Evolutionary conservation across 2,888 invertebrate genomes (phyloP).

Genomic region (Oscheius sp.): DNA sequence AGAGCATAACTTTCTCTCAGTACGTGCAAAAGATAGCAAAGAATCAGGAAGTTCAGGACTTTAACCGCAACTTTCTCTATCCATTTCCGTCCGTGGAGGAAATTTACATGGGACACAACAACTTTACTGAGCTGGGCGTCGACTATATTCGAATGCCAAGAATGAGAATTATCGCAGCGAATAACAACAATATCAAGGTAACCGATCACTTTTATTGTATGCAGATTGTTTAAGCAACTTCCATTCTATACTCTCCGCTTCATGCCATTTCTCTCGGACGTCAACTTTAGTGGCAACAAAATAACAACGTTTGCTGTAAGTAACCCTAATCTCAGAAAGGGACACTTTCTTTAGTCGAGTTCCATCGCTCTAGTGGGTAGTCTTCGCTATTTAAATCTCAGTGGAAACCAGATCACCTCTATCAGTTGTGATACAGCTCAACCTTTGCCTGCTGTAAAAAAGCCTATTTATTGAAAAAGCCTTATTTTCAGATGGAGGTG

Average conservation of each 20-base stretch:
- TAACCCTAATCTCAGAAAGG: neutral
- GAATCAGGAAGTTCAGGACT: slow-evolving; percentile 5
- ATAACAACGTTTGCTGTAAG: slow-evolving; percentile 44
- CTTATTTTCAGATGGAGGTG: slow-evolving; percentile 38
- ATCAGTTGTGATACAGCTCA: slow-evolving; percentile 47
- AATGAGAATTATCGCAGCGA: slow-evolving; percentile 37
- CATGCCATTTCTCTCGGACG: slow-evolving; percentile 42
- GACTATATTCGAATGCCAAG: slow-evolving; percentile 47
- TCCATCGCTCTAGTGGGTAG: slow-evolving; percentile 43
- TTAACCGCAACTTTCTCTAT: slow-evolving; percentile 38
- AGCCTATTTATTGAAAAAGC: neutral
- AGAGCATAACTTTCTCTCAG: slow-evolving; percentile 20
- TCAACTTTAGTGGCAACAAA: slow-evolving; percentile 45
- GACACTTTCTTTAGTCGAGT: slow-evolving; percentile 43
- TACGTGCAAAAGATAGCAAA: neutral
- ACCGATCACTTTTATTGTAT: neutral
- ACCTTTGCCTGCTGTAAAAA: slow-evolving; percentile 33
- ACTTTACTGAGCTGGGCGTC: slow-evolving; percentile 37
- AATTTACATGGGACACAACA: slow-evolving; percentile 44
- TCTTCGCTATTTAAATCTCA: slow-evolving; percentile 41
- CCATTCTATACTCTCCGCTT: slow-evolving; percentile 49
- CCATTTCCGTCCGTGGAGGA: slow-evolving; percentile 41
- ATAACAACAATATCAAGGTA: slow-evolving; percentile 38
- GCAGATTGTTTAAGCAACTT: slow-evolving; percentile 35
- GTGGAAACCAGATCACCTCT: slow-evolving; percentile 38